Evolutionary conservation across 2,888 invertebrate genomes (phyloP), one percentile per base, ranked within the genome.

Genomic region (Mimumesa dahlbomi): DNA sequence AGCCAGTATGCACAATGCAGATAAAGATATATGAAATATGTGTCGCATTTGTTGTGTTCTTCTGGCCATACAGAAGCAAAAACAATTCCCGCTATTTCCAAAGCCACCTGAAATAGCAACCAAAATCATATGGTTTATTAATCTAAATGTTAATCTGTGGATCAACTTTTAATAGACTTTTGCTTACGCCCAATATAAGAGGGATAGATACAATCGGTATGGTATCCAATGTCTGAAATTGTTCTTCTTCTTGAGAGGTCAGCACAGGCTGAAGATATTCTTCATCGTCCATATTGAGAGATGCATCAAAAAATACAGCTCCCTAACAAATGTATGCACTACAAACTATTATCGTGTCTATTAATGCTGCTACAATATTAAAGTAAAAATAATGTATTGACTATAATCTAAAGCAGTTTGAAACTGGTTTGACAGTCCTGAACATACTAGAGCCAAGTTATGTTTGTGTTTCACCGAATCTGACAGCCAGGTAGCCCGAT

Each of bases 1-100:
- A 88, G 19, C 89, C 89, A 89, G 45, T 84, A 89, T 1, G 66
- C 68, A 46, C 88, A 88, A 46, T 89, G 89, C 2, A 89, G 81
- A 50, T 89, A 89, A 6, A 89, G 77, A 31, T 86, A 85, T 73
- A 88, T 82, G 46, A 89, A 89, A 45, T 89, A 89, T 0, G 88
- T 85, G 53, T 89, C 83, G 53, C 89, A 89, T 83, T 89, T 89
- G 63, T 75, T 79, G 29, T 75, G 52, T 43, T 88, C 88, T 40
- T 87, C 81, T 0, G 85, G 84, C 89, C 89, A 89, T 9, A 89
- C 25, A 0, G 81, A 87, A 1, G 88, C 75, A 74, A 89, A 88
- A 48, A 87, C 66, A 14, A 89, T 88, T 14, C 89, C 89, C 34
- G 75, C 74, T 19, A 89, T 83, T 76, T 87, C 88, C 50, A 89